Base-by-base conservation (phyloP, 2,113 vertebrate species). In the Orthonyx spaldingii region DNA sequence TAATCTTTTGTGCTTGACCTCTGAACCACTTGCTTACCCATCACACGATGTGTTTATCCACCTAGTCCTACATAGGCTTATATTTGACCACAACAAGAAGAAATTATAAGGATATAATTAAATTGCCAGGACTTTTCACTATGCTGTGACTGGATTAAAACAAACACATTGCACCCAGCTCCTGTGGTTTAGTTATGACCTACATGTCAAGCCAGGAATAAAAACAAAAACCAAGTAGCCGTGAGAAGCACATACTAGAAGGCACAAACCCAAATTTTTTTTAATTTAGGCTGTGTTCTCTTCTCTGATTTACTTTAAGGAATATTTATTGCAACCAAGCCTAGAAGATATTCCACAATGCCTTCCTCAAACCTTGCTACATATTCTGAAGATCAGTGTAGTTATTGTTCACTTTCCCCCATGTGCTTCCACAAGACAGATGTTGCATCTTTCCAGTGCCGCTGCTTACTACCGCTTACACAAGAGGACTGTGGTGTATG, bases 181-280 rank as follows among this genome's bases (percentile, higher is more conserved):
- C 8, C n/a, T 80, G 35, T 50, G 56, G 44, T 10, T 87, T 83
- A 30, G 32, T 66, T 88, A 55, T 70, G 7, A 68, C 35, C 16
- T n/a, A n/a, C 18, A 69, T 63, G 11, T 19, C 15, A 70, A 83
- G 11, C 30, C 12, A 3, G 39, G 93, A 82, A 59, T 44, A 74
- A 86, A 85, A 49, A 1, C 4, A n/a, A 86, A 88, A 50, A 3
- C 4, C 0, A 0, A 50, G 7, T 61, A 35, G 28, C 39, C 44
- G 55, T 24, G 23, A 89, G 17, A 77, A 88, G 3, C 27, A 53
- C 5, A 9, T 59, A 39, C 13, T 11, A 16, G 17, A 81, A 84
- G 52, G 27, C 3, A 47, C 3, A 71, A 70, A 77, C 59, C 0
- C 0, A 32, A 19, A 3, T 16, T 77, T 5, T 10, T 78, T 84